phyloP scores from a whole-genome alignment of 2,113 vertebrate species.

The Clarias magur region DNA sequence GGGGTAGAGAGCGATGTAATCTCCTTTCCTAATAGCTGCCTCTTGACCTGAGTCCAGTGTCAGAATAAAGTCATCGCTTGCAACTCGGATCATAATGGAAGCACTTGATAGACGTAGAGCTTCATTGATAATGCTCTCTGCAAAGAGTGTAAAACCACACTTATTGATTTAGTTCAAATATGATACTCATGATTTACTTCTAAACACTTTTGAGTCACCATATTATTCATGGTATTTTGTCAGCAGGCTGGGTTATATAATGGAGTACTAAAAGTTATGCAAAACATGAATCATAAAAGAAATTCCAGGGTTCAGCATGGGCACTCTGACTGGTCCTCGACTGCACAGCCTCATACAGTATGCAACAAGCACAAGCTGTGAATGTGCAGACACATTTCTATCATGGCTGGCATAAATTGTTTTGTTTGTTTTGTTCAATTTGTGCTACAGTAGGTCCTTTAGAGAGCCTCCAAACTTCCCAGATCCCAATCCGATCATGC shows the following conservation, averaged over 20 bases:
- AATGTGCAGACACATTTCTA: too few relatives aligned
- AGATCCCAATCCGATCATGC: too few relatives aligned
- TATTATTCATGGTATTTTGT: background rate
- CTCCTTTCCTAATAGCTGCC: constrained; percentile 58
- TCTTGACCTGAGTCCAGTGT: constrained; percentile 54
- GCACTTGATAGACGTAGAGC: constrained; percentile 62
- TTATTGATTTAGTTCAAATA: background rate
- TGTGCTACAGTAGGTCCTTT: too few relatives aligned
- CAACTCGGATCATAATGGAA: constrained; percentile 65
- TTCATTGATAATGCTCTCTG: constrained; percentile 64
- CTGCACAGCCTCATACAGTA: too few relatives aligned
- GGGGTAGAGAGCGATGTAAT: constrained; percentile 61
- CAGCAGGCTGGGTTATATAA: background rate
- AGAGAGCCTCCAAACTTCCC: too few relatives aligned
- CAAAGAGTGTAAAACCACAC: constrained; percentile 13
- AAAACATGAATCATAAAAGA: too few relatives aligned
- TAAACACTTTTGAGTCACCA: background rate
- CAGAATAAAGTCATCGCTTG: constrained; percentile 55
- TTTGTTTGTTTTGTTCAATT: too few relatives aligned
- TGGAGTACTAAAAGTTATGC: background rate
- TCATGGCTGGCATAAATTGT: too few relatives aligned
- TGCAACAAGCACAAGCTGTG: too few relatives aligned
- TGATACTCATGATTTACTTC: background rate
- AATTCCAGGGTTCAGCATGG: too few relatives aligned
- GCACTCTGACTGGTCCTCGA: too few relatives aligned